Evolutionary conservation across 2,797 vertebrate genomes (phyloP), one percentile per base, ranked within the genome.

Genomic region (Gambusia yucatana): DNA sequence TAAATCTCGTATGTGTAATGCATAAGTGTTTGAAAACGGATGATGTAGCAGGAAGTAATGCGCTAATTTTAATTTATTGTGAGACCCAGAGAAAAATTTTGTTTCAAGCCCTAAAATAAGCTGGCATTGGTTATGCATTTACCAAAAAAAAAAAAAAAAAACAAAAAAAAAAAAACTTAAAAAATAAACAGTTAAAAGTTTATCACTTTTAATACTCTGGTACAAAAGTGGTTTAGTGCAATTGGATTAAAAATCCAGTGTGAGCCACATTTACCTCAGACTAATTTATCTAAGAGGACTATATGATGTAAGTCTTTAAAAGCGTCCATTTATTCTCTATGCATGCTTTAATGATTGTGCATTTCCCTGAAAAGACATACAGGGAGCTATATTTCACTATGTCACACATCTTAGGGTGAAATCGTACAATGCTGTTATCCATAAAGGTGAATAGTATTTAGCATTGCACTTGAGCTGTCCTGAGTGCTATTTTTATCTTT

Each of bases 381-480:
- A 11, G 9, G 22, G 13, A 69, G 20, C 20, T 25, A 25, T 52
- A 25, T 52, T 52, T 25, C 50, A 52, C 50, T 8, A n/a, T 3
- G 22, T 43, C 41, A 5, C 22, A n/a, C 39, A 43, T 43, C 4
- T 43, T n/a, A 13, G 10, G 25, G 39, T 67, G 20, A 67, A 6
- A 48, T 33, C 7, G 20, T 17, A 33, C 44, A 36, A 33, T 20
- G 16, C 28, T 33, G 4, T 50, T 63, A 63, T 36, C 16, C 8
- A 52, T 50, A 43, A 63, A 78, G 44, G 22, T 9, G 0, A 63
- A 22, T 6, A n/a, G 17, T 47, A 33, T 73, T 79, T 73, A 47
- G 50, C n/a, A 47, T 25, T 17, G 16, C 61, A 72, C 57, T 77
- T 72, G n/a, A 43, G 36, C 77, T 69, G 39, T 43, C 73, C 36